Base-by-base conservation (phyloP, 92 coral and sea anemone species). In the Epizoanthus illoricatus region DNA sequence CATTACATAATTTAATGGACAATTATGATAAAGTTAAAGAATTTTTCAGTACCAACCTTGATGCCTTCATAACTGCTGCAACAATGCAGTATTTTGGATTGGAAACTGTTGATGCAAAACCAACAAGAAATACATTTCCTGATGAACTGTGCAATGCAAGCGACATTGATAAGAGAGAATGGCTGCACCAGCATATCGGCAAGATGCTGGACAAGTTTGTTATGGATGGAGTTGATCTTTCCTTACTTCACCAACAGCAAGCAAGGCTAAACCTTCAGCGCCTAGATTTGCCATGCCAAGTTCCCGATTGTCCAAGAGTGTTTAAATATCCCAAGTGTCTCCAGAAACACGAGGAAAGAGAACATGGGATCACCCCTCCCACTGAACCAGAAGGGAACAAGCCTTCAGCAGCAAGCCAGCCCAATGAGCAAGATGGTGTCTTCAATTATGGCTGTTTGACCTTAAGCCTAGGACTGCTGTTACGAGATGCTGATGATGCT, bases 371-470 rank as follows among this genome's bases (percentile, higher is more conserved):
- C 68, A 63, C 36, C 36, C 68, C 68, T 63, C 68, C 68, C 68
- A 63, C 68, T 63, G 68, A 63, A 63, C 68, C 33, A 63, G 68
- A 63, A 63, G 12, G 15, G 68, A 63, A 63, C 68, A 20, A 63
- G 68, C 68, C 15, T 7, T 63, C 68, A 63, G 68, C 68, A 63
- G 68, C 15, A 36, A 80, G 5, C 57, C 62, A 63, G 68, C 28
- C 41, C 41, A 8, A 69, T 5, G 67, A 81, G 21, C 43, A 74
- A 20, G 70, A 71, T 52, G 17, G 15, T 65, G 49, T 87, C n/a
- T 79, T 79, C 69, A 87, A 76, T 56, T 87, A 90, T 90, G 91
- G 91, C 43, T 90, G 94, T 24, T 81, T 90, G 18, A 81, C 81
- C 65, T 12, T 90, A 15, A 85, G 80, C 69, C 81, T 87, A 33